These are phyloP conservation scores for Anthopleura sola DNA, from an alignment of 64 coral and sea anemone species.

Conservation along the genomic window DNA sequence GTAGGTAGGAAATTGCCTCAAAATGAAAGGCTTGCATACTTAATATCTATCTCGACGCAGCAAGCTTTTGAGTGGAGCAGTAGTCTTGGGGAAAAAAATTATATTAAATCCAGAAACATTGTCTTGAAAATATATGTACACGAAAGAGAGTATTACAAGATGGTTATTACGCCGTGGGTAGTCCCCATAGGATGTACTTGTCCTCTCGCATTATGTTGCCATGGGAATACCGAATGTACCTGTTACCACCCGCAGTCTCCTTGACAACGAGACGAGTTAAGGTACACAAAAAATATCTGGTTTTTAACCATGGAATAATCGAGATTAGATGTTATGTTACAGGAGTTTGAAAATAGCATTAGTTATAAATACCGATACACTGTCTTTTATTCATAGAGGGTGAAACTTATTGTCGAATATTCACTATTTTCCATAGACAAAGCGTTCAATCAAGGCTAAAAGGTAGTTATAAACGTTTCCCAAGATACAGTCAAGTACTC, in stretches of 20 bases:
- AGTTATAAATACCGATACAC: background rate
- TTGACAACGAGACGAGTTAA: slow-evolving; percentile 1
- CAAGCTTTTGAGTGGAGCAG: background rate
- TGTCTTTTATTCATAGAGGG: no score
- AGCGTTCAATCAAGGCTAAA: no score
- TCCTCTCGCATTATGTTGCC: background rate
- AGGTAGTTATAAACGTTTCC: no score
- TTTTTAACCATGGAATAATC: background rate
- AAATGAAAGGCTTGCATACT: background rate
- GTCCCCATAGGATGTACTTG: background rate
- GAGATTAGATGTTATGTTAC: no score
- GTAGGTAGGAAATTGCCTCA: background rate
- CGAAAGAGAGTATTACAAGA: background rate
- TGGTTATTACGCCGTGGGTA: background rate
- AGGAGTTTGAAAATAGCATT: background rate
- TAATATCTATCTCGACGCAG: background rate
- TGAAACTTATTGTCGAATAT: no score
- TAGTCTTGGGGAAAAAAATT: background rate
- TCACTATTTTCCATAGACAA: no score
- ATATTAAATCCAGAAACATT: background rate
- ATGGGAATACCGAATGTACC: background rate
- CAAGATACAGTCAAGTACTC: no score
- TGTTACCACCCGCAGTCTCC: slow-evolving; percentile 10
- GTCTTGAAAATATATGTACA: background rate
- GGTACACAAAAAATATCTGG: background rate